Percentiles rank a stretch among this genome's conserved stretches.
Conservation (phyloP, 2,797 vertebrate species). For the Siniperca obscura region DNA sequence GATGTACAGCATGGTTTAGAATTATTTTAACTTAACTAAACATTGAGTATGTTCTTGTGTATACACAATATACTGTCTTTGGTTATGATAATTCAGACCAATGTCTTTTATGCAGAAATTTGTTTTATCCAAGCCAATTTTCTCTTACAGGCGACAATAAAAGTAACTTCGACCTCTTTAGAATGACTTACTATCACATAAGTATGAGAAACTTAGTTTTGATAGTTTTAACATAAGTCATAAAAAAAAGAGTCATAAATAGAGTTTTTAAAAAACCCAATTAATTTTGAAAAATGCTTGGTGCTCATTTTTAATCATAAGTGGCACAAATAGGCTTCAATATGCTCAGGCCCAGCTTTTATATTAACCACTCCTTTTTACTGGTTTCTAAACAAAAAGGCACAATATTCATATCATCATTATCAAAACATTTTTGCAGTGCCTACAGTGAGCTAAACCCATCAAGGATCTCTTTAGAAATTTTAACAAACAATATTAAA, state of each 20-base stretch:
- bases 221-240: too few relatives aligned
- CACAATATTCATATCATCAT: too few relatives aligned
- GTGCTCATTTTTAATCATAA: too few relatives aligned
- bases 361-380: background rate
- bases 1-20: too few relatives aligned
- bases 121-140: background rate
- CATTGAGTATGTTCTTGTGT: background rate
- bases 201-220: background rate
- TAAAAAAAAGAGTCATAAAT: too few relatives aligned
- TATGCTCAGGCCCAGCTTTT: background rate
- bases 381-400: background rate
- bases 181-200: background rate
- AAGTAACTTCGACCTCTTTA: background rate
- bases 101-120: background rate
- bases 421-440: background rate
- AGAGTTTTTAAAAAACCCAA: too few relatives aligned
- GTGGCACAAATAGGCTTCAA: background rate
- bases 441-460: background rate
- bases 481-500: too few relatives aligned
- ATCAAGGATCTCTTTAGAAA: background rate
- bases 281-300: background rate
- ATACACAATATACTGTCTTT: background rate
- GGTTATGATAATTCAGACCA: background rate
- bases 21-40: too few relatives aligned
- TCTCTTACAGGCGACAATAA: background rate